A percentile compares a stretch with the other conserved stretches of the same genome.
These are phyloP conservation scores for Furcifer pardalis DNA, from an alignment of 2,797 vertebrate species.

Conservation along the genomic window DNA sequence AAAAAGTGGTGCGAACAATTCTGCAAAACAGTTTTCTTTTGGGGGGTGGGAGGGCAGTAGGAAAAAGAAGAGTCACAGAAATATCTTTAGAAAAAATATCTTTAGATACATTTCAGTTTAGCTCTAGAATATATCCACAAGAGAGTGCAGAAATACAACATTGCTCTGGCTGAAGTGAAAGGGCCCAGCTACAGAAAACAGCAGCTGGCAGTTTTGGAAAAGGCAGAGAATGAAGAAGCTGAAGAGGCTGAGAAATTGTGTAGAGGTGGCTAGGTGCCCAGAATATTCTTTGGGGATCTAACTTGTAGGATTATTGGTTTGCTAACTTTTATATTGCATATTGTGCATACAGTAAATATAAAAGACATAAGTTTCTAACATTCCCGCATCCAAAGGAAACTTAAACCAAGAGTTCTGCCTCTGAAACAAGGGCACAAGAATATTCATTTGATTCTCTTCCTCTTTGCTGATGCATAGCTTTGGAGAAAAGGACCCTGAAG, in stretches of 20 bases:
- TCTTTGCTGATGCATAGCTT: neutral
- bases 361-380: neutral
- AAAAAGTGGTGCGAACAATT: neutral
- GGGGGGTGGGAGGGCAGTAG: too few species aligned
- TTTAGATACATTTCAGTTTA: neutral
- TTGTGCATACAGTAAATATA: neutral
- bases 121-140: too few species aligned
- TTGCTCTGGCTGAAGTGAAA: neutral
- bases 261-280: neutral
- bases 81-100: neutral
- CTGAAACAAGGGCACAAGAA: too few species aligned
- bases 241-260: neutral
- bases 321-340: neutral
- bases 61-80: neutral
- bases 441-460: neutral
- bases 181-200: neutral
- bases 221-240: neutral
- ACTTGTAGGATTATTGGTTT: neutral
- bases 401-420: too few species aligned
- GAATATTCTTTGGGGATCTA: neutral
- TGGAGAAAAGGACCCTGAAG: neutral
- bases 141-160: neutral
- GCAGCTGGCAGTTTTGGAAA: neutral
- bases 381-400: too few species aligned
- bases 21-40: neutral